Percentiles rank a stretch among this genome's conserved stretches.
phyloP scores from a whole-genome alignment of 2,797 vertebrate genomes.

The Bovichtus variegatus region DNA sequence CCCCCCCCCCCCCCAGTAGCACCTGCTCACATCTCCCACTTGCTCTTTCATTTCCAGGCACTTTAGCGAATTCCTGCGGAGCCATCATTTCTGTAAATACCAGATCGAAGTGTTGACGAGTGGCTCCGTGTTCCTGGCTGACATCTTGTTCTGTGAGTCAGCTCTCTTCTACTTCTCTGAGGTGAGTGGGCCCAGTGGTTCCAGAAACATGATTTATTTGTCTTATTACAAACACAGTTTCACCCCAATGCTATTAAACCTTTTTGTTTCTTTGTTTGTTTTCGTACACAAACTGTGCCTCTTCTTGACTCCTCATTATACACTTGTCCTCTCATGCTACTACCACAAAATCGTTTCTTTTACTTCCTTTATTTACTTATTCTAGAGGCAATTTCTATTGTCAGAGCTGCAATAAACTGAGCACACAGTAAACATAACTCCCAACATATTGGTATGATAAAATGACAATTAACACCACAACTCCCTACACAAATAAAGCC shows the following conservation, averaged over 20 bases:
- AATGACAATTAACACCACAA: conserved; percentile 6
- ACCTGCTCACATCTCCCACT: conserved; percentile 36
- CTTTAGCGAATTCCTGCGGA: conserved; percentile 97
- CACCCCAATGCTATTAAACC: neutral
- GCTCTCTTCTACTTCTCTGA: conserved; percentile 99
- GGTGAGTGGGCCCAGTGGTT: conserved; percentile 82
- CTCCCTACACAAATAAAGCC: neutral
- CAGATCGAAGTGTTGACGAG: conserved; percentile 99
- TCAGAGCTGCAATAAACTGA: conserved; percentile 12
- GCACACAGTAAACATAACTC: neutral
- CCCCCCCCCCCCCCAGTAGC: too few species aligned
- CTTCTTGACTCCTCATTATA: neutral
- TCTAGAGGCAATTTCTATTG: neutral
- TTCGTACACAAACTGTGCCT: neutral
- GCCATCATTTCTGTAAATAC: conserved; percentile 99
- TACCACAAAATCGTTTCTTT: neutral
- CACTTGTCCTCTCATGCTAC: neutral
- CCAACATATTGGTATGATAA: neutral
- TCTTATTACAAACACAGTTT: conserved; percentile 8
- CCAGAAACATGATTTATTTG: neutral
- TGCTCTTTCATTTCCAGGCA: conserved; percentile 86
- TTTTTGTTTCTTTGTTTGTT: neutral
- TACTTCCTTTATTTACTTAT: neutral
- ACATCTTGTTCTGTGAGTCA: conserved; percentile 98
- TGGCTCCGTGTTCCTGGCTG: conserved; percentile 97